phyloP scores from a whole-genome alignment of 2,888 invertebrate genomes.

The Carcina quercana region DNA sequence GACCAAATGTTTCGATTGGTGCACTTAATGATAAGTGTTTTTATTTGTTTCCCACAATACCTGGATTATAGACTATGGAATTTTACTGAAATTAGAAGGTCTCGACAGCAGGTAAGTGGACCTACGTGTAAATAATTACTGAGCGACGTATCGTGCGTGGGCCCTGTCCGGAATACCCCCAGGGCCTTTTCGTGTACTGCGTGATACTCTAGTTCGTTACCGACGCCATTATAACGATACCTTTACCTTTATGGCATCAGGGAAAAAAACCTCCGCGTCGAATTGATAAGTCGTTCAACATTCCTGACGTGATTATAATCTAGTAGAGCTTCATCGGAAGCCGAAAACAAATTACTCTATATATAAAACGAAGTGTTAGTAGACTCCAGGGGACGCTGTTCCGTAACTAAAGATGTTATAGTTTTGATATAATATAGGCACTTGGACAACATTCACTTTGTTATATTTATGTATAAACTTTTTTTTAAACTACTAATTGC shows the following conservation, averaged over 20 bases:
- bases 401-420: too few relatives aligned
- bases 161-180: slow-evolving; percentile 20
- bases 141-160: slow-evolving; percentile 19
- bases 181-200: slow-evolving; percentile 15
- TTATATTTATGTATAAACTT: too few relatives aligned
- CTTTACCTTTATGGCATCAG: slow-evolving; percentile 20
- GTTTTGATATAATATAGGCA: too few relatives aligned
- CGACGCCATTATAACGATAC: slow-evolving; percentile 21
- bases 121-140: slow-evolving; percentile 16
- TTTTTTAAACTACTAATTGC: too few relatives aligned
- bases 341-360: slow-evolving; percentile 51
- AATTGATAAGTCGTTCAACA: slow-evolving; percentile 52
- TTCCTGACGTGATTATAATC: slow-evolving; percentile 46
- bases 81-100: too few relatives aligned
- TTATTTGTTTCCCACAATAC: too few relatives aligned
- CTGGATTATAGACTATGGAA: too few relatives aligned
- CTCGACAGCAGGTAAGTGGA: slow-evolving; percentile 14
- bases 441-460: too few relatives aligned
- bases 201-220: slow-evolving; percentile 20
- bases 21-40: too few relatives aligned
- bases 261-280: slow-evolving; percentile 36
- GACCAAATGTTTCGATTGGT: too few relatives aligned
- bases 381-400: slow-evolving; percentile 27
- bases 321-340: slow-evolving; percentile 37
- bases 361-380: slow-evolving; percentile 24